Evolutionary conservation across 2,113 vertebrate species (phyloP).

Genomic region (Numenius arquata): DNA sequence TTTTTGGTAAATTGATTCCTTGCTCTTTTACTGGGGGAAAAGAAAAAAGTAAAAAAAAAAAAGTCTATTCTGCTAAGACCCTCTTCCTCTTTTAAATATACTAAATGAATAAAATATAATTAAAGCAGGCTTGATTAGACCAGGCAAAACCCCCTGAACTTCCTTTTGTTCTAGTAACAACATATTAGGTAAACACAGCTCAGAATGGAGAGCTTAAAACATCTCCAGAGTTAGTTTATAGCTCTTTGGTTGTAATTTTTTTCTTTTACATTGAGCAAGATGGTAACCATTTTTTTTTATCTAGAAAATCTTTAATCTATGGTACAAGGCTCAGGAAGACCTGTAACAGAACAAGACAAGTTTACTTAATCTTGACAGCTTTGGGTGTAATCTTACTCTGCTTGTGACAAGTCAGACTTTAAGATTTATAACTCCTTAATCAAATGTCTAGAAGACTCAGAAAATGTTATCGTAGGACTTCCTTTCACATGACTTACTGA

Average conservation of each 20-base stretch:
- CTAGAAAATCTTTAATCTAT: constrained; percentile 82
- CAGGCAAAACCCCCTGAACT: not conserved
- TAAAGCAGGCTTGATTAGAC: constrained; percentile 17
- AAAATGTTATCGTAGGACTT: constrained; percentile 84
- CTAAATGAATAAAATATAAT: constrained; percentile 52
- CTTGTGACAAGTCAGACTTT: constrained; percentile 85
- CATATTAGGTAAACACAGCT: constrained; percentile 61
- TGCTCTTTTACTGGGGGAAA: not conserved
- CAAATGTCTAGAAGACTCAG: constrained; percentile 86
- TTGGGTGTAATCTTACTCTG: constrained; percentile 84
- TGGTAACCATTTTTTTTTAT: constrained; percentile 77
- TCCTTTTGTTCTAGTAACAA: constrained; percentile 28
- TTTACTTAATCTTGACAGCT: constrained; percentile 89
- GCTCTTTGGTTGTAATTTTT: constrained; percentile 55
- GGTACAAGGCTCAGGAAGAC: constrained; percentile 81
- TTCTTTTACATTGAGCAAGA: constrained; percentile 67
- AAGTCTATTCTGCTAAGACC: not conserved
- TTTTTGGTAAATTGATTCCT: constrained; percentile 44
- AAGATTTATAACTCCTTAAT: constrained; percentile 90
- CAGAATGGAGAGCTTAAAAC: constrained; percentile 46
- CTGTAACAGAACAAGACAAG: constrained; percentile 85
- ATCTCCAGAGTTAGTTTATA: constrained; percentile 63
- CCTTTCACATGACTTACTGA: constrained; percentile 85
- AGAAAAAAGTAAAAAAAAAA: not conserved
- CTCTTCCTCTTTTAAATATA: constrained; percentile 13